Evolutionary conservation across 2,888 invertebrate species (phyloP), one percentile per base, ranked within the genome.

Genomic region (Rhagonycha fulva): DNA sequence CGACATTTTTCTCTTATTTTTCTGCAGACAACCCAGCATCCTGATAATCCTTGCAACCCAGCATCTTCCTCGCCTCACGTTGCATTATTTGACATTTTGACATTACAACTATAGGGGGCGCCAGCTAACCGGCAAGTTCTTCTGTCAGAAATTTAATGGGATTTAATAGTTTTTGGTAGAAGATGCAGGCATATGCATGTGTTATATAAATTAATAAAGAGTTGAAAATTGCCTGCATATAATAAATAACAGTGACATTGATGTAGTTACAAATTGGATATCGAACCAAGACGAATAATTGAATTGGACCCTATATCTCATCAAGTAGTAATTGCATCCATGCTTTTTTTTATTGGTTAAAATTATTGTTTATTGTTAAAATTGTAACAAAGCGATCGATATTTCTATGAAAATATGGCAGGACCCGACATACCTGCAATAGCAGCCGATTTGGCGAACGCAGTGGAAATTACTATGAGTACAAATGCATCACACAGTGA

Each of bases 381-480:
- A 4, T n/a, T 67, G 70, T 62, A 67, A 66, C 66, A 66, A 26
- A 66, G 10, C 23, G 12, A n/a, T 66, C 12, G n/a, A 23, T 47
- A 70, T 26, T 63, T 70, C 47, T 19, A 72, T 72, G 75, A 68
- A 70, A 71, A 78, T 66, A 88, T 90, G 87, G 90, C 90, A 79
- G 90, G 89, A 63, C 90, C 91, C 75, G 92, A 93, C 86, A 93
- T 93, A 80, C 89, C 90, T 80, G 91, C 92, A 80, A 89, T 93
- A 85, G 94, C 95, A 78, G 93, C 93, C 75, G 95, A 95, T 86
- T 89, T 96, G 82, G 94, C 95, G 74, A 90, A 93, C 74, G 95
- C 95, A 68, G 94, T 96, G 60, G 95, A 96, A 84, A 89, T 95
- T 14, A 95, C 95, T 76, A 93, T 96, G 91, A 93, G 94, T 84